Base-by-base conservation (phyloP, 1,140 invertebrate genomes). In the Temnothorax longispinosus region DNA sequence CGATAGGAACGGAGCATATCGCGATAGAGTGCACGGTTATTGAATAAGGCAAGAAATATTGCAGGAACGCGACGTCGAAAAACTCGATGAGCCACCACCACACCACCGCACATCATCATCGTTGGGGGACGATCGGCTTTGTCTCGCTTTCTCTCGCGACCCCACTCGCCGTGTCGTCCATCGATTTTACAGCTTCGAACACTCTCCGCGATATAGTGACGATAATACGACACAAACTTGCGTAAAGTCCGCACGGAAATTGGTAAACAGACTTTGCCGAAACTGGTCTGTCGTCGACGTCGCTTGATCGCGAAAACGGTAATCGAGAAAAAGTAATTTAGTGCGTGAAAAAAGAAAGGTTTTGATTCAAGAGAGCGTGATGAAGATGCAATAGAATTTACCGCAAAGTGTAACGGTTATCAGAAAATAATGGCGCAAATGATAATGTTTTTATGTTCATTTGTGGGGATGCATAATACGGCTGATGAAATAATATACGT, bases 21-120 rank as follows among this genome's bases (percentile, higher is more conserved):
- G 67, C 32, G 41, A 47, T 47, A 58, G 32, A 77, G n/a, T 44
- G 52, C 44, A 69, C 65, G 32, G 80, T 84, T 78, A 71, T 84
- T 76, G 52, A 78, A 87, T 69, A 21, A 54, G 58, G 54, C 18
- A 58, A 76, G 52, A 50, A 72, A 58, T 74, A 64, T 84, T 54
- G 80, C 69, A 15, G 41, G 27, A 13, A 84, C 54, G 67, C 80
- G 80, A 67, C 35, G 80, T 80, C 47, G 67, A 86, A 81, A 86
- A 86, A 87, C 85, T 87, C 72, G 69, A 64, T 54, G 67, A 80
- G 32, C 77, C 41, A 71, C 60, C 27, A 1, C 71, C 27, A n/a
- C 35, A 15, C n/a, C 56, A 58, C 3, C 44, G 27, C 32, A 27
- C 27, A 41, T 65, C 77, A 27, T 82, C 80, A 15, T 50, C 44